Conservation (phyloP, 2,888 invertebrate species). For the Lasioglossum marginatum region DNA sequence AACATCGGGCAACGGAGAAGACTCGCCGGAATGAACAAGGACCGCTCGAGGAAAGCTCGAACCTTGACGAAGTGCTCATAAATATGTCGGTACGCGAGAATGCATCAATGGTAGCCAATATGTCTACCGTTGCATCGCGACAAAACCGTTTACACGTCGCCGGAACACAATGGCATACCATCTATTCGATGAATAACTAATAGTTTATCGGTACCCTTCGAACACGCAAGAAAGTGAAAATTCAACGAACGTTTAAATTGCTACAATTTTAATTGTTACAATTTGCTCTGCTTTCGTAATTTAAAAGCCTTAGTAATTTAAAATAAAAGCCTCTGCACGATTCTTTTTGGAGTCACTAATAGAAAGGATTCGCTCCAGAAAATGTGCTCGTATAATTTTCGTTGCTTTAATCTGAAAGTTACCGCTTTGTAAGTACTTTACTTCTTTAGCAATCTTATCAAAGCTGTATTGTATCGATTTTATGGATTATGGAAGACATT, state of each 20-base stretch:
- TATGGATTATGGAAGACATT: too few species aligned
- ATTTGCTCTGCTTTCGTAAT: too few species aligned
- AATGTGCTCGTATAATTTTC: too few species aligned
- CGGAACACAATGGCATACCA: background rate
- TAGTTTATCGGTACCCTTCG: slow-evolving; percentile 1
- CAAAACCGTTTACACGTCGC: slow-evolving; percentile 38
- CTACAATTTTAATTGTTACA: too few species aligned
- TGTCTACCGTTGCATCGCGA: slow-evolving; percentile 35
- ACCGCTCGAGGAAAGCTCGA: slow-evolving; percentile 59
- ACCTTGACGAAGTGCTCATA: slow-evolving; percentile 68
- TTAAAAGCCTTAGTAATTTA: too few species aligned
- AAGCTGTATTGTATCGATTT: too few species aligned
- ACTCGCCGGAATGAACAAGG: slow-evolving; percentile 28
- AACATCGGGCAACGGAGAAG: slow-evolving; percentile 18
- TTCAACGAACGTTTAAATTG: background rate
- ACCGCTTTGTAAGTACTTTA: too few species aligned
- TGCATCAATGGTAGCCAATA: slow-evolving; percentile 56
- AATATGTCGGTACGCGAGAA: slow-evolving; percentile 58
- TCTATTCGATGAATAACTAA: slow-evolving; percentile 1
- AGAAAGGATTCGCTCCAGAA: too few species aligned
- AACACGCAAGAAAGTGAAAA: background rate
- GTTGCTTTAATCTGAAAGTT: too few species aligned
- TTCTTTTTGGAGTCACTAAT: too few species aligned
- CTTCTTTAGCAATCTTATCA: too few species aligned
- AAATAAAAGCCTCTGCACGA: too few species aligned